These are phyloP conservation scores for Sebastes baramenuke DNA, from an alignment of 2,797 vertebrate species.

Conservation along the genomic window DNA sequence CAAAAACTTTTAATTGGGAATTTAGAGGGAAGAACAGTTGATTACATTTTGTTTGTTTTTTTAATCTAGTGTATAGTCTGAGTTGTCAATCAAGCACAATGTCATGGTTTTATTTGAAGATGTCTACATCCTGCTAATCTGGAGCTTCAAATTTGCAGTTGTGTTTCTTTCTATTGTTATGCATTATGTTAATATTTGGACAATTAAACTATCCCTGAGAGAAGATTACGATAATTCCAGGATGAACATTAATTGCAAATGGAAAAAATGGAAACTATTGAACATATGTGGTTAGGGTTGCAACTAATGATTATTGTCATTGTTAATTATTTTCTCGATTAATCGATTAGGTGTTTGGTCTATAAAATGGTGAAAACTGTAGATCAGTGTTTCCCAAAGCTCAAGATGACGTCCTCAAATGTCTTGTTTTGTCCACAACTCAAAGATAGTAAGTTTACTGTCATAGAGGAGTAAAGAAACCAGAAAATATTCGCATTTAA, in stretches of 20 bases:
- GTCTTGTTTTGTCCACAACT: too few relatives aligned
- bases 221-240: not conserved
- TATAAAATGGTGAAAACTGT: too few relatives aligned
- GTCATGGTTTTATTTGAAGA: not conserved
- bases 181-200: not conserved
- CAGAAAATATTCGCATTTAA: too few relatives aligned
- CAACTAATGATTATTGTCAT: too few relatives aligned
- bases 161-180: not conserved
- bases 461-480: too few relatives aligned
- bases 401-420: too few relatives aligned
- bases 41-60: not conserved
- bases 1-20: conserved; percentile 29
- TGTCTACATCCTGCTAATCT: too few relatives aligned
- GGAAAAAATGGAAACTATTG: not conserved
- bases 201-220: not conserved
- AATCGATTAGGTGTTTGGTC: too few relatives aligned
- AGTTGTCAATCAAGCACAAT: not conserved
- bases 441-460: too few relatives aligned
- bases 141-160: not conserved
- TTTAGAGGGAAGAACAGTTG: conserved; percentile 1
- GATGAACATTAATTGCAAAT: not conserved
- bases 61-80: not conserved
- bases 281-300: not conserved
- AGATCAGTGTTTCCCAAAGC: too few relatives aligned
- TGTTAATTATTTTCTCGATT: too few relatives aligned